Conservation (phyloP, 2,888 invertebrate species). For the Iselma pallidipennis region DNA sequence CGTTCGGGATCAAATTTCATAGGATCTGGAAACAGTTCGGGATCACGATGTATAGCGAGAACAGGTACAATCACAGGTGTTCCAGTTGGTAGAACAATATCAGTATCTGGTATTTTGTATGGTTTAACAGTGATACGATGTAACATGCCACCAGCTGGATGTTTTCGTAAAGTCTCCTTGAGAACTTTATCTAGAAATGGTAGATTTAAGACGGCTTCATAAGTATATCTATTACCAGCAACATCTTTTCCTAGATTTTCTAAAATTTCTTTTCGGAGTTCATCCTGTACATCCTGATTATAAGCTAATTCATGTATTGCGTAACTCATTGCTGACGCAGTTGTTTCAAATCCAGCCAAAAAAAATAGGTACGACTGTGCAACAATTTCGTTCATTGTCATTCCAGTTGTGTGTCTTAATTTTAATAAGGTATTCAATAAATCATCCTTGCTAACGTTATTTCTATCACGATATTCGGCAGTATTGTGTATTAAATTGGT, state of each 20-base stretch:
- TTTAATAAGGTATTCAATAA: conserved; percentile 9
- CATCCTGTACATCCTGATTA: conserved; percentile 10
- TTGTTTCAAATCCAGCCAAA: conserved; percentile 13
- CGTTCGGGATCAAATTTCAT: conserved; percentile 21
- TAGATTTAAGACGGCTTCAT: conserved; percentile 12
- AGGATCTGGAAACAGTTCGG: conserved; percentile 19
- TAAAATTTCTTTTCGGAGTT: conserved; percentile 11
- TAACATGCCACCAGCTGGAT: conserved; percentile 18
- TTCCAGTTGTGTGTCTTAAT: conserved; percentile 7
- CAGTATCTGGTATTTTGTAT: conserved; percentile 22
- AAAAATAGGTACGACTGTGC: conserved; percentile 14
- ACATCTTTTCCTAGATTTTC: conserved; percentile 10
- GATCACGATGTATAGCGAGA: conserved; percentile 17
- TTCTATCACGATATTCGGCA: conserved; percentile 7
- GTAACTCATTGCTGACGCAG: conserved; percentile 9
- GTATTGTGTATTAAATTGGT: not conserved
- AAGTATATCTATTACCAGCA: conserved; percentile 4
- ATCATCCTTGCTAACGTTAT: conserved; percentile 7
- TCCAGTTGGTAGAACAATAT: conserved; percentile 10
- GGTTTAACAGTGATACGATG: conserved; percentile 21
- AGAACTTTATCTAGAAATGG: conserved; percentile 11
- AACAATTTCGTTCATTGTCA: conserved; percentile 9
- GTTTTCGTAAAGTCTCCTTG: conserved; percentile 24
- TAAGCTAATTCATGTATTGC: conserved; percentile 13
- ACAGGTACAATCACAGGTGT: conserved; percentile 15